Evolutionary conservation across 2,113 vertebrate species (phyloP), one percentile per base, ranked within the genome.

Genomic region (Chrysochloris asiatica): DNA sequence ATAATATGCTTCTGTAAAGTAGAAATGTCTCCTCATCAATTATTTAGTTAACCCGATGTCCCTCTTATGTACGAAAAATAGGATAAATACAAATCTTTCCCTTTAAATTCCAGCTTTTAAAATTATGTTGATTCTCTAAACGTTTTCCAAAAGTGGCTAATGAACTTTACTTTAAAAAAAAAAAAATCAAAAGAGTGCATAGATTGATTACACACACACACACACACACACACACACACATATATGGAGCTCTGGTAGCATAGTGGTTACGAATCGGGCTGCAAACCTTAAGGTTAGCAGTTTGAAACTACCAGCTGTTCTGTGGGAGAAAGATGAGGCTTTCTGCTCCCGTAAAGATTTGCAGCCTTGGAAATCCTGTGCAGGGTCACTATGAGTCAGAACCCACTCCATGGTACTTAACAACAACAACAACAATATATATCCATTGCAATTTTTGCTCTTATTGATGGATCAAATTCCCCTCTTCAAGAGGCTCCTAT

Each of bases 1-100:
- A 12, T 86, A 89, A 65, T 87, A 91, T 12, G 17, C 16, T 80
- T 94, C 45, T 91, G 89, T 76, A 80, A 87, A 38, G 54, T 82
- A 22, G 22, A 94, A 85, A 6, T 76, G 14, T 91, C 47, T 19
- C 69, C 10, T 83, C 78, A 77, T 36, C 33, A 91, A 69, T 91
- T 88, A 89, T 80, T 92, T 85, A 50, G 43, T 59, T 83, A 95
- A 82, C 21, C 52, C 41, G 26, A 79, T 76, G 38, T 84, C 22
- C 5, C 19, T 93, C 91, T 75, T 65, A 87, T 56, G n/a, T 78
- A 87, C 28, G 33, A 95, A 86, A 72, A 16, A 63, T 9, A 91
- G 13, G 4, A 82, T 33, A 80, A 92, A 94, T 75, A 10, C 61
- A 63, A 59, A 54, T 38, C 43, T 88, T 69, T 80, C 1, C 52